Evolutionary conservation across 2,113 vertebrate species (phyloP), one percentile per base, ranked within the genome.

Genomic region (Paracanthobrama guichenoti): DNA sequence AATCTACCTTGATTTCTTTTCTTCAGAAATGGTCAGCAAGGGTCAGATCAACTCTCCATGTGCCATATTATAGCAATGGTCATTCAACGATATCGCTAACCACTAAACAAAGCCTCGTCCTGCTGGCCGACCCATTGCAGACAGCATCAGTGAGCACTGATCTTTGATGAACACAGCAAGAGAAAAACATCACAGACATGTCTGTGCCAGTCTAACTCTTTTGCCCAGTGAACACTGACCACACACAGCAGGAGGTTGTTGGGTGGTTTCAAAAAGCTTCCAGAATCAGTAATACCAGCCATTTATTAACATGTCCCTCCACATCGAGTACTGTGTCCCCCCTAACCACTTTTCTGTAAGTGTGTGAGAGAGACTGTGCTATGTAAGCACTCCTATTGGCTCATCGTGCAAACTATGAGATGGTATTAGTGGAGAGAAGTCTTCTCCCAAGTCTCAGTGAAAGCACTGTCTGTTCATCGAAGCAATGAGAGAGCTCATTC

Each of bases 1-100:
- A 89, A 82, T 89, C 82, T 71, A 87, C 86, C 57, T 86, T 86
- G 89, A 91, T 89, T 87, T 90, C 86, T 62, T 89, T 83, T 88
- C 85, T 55, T 8, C 6, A 55, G 53, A 6, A n/a, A n/a, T n/a
- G n/a, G n/a, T n/a, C 60, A 60, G 73, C 31, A 87, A 85, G 57
- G 39, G 35, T 85, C 77, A 76, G 86, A 80, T 84, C 84, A 77
- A 62, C 81, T 80, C 86, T 71, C 79, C 77, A 60, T 86, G 90
- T 89, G 87, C 87, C 74, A 64, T 84, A 86, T 18, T 74, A 28
- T 80, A 72, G 80, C 84, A 77, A 78, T 46, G 11, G 31, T 26
- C 46, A 87, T 76, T 82, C 81, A 64, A n/a, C 64, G 28, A 50
- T 50, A 31, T 22, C 53, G 10, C 81, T 57, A 55, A 14, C 31